Percentiles rank a stretch among this genome's conserved stretches.
phyloP scores from a whole-genome alignment of 1,140 invertebrate species.

The silkworm (Bombyx mori) region ASM3026992v2 NC_085109.1:11574001-11574500 shows the following conservation, averaged over 20 bases:
- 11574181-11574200: conserved; percentile 83
- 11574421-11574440: conserved; percentile 38
- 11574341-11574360: conserved; percentile 80
- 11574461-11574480: conserved; percentile 37
- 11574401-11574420: conserved; percentile 22
- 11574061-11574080: conserved; percentile 75
- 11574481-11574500: conserved; percentile 57
- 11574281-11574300: conserved; percentile 76
- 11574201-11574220: conserved; percentile 86
- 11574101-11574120: conserved; percentile 73
- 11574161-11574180: conserved; percentile 85
- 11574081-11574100: conserved; percentile 83
- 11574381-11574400: conserved; percentile 64
- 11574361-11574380: conserved; percentile 73
- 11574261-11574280: conserved; percentile 78
- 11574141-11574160: conserved; percentile 75
- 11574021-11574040: conserved; percentile 79
- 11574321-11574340: conserved; percentile 79
- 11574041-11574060: conserved; percentile 60
- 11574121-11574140: conserved; percentile 73
- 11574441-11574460: conserved; percentile 41
- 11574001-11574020: conserved; percentile 81
- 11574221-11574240: conserved; percentile 75
- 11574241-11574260: conserved; percentile 72
- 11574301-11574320: conserved; percentile 78